Conservation (phyloP, 1,140 invertebrate species). For the Arion vulgaris region DNA sequence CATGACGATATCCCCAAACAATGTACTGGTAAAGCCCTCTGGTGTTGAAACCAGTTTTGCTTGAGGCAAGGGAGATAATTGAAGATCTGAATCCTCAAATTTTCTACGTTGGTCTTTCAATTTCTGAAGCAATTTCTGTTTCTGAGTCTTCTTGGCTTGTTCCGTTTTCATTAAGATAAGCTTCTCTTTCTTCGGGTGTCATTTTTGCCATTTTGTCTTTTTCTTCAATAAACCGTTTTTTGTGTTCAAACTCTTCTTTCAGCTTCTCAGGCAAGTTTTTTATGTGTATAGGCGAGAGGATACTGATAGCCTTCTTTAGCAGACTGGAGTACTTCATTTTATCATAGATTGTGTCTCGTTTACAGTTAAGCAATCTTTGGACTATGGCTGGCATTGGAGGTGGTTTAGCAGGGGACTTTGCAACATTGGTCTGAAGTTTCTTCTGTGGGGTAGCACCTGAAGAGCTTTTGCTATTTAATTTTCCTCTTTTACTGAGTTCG, state of each 20-base stretch:
- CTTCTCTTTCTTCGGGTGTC: slow-evolving; percentile 62
- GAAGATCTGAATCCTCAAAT: slow-evolving; percentile 65
- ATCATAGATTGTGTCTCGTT: slow-evolving; percentile 46
- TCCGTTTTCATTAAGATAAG: slow-evolving; percentile 59
- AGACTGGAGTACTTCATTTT: slow-evolving; percentile 53
- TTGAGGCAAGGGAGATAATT: slow-evolving; percentile 63
- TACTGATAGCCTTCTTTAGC: slow-evolving; percentile 58
- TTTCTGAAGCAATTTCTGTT: slow-evolving; percentile 41
- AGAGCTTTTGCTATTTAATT: slow-evolving; percentile 45
- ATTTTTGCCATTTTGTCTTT: slow-evolving; percentile 66
- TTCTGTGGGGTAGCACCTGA: slow-evolving; percentile 39
- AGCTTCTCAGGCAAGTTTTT: slow-evolving; percentile 57
- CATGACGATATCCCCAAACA: slow-evolving; percentile 72
- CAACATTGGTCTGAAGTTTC: slow-evolving; percentile 46
- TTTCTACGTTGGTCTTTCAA: slow-evolving; percentile 41
- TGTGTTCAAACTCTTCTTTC: slow-evolving; percentile 57
- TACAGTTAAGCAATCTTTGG: not conserved
- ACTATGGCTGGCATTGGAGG: slow-evolving; percentile 55
- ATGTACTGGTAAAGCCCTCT: slow-evolving; percentile 68
- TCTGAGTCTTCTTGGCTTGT: slow-evolving; percentile 48
- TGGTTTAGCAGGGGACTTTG: slow-evolving; percentile 42
- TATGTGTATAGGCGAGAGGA: slow-evolving; percentile 59
- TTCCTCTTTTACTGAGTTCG: slow-evolving; percentile 65
- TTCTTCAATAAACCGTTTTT: slow-evolving; percentile 58
- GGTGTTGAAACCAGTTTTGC: slow-evolving; percentile 68